A percentile compares a stretch with the other conserved stretches of the same genome.
These are phyloP conservation scores for Neodiprion lecontei DNA, from an alignment of 1,140 invertebrate genomes.

Conservation along the genomic window DNA sequence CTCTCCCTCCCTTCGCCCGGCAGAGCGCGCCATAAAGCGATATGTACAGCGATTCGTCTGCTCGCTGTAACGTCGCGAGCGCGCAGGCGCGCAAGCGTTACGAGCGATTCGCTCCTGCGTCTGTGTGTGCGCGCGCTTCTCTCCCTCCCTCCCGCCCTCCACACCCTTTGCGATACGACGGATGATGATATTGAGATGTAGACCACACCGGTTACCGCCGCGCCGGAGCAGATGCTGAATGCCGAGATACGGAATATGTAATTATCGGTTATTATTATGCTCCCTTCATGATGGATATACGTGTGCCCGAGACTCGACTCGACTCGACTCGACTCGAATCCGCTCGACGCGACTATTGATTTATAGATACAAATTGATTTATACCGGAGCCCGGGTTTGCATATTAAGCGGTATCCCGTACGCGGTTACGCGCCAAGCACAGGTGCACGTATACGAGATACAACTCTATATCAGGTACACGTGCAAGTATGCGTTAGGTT, in stretches of 20 bases:
- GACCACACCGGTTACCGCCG: background rate
- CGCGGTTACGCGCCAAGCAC: background rate
- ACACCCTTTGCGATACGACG: conserved; percentile 10
- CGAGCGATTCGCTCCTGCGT: conserved; percentile 27
- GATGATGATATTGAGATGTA: conserved; percentile 3
- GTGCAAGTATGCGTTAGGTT: too few relatives aligned
- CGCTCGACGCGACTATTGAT: conserved; percentile 25
- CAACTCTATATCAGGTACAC: too few relatives aligned
- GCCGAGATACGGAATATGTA: background rate
- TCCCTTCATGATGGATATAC: background rate
- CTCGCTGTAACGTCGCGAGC: conserved; percentile 1
- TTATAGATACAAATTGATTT: conserved; percentile 53
- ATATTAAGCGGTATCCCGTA: background rate
- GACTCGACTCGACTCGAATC: too few relatives aligned
- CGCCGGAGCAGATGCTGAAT: background rate
- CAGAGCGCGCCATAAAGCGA: conserved; percentile 13
- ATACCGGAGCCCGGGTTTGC: conserved; percentile 23
- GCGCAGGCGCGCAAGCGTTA: background rate
- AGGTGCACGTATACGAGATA: background rate
- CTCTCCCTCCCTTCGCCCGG: conserved; percentile 24
- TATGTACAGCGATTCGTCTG: conserved; percentile 27
- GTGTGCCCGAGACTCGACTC: too few relatives aligned
- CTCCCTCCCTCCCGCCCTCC: conserved; percentile 22
- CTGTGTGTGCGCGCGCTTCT: conserved; percentile 25
- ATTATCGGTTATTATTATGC: background rate